Base-by-base conservation (phyloP, 2,113 vertebrate species). In the Ophthalmolycus amberensis region DNA sequence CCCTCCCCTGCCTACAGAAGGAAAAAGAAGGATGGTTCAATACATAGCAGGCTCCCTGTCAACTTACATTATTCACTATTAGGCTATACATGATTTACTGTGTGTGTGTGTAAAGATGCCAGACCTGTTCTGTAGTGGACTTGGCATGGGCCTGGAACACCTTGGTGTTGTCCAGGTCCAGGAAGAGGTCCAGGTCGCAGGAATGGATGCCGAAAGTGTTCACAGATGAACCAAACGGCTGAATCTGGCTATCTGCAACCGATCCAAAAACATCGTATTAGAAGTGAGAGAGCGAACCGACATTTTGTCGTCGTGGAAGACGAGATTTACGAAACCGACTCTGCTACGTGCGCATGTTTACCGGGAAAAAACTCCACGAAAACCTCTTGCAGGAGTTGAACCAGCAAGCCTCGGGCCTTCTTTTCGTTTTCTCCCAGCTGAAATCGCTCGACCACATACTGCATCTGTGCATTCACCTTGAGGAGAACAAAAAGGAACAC, bases 291-390 rank as follows among this genome's bases (percentile, higher is more conserved):
- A 65, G 48, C 6, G 3, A 44, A 63, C 12, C 3, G 76, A 50
- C 1, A n/a, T 3, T 69, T 9, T 6, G 27, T 2, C n/a, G 67
- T 12, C 3, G 14, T 11, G 18, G 11, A 9, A 20, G 11, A 25
- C 14, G 11, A 27, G 3, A 58, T 14, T 54, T 68, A 16, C 58
- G 0, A 68, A 58, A 60, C 8, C 0, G 71, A 34, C 34, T 42
- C 2, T 56, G 1, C 11, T 22, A 12, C 10, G 1, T 18, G 0
- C 44, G 37, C 20, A 22, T 20, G 44, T 71, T 64, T 48, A 32
- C 97, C 97, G 68, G 97, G 97, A 75, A 98, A 97, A 88, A 99
- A 99, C 81, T 98, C 97, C 0, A 95, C 90, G 78, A 98, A 97
- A 66, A 98, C 95, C 84, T 98, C 97, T 72, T 97, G 96, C 82